Base-by-base conservation (phyloP, 2,888 invertebrate species). In the Tenthredo livida region DNA sequence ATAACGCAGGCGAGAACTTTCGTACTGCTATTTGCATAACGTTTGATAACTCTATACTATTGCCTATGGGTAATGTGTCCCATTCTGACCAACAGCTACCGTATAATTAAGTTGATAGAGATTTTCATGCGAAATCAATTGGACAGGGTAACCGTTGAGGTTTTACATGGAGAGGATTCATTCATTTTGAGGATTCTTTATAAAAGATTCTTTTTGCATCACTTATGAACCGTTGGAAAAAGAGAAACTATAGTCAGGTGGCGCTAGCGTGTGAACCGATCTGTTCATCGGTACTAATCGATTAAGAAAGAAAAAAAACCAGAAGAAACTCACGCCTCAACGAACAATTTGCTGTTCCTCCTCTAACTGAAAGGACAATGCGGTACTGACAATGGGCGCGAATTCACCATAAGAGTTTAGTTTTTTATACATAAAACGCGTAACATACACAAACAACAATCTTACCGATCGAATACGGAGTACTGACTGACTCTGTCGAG, bases 401-500 rank as follows among this genome's bases (percentile, higher is more conserved):
- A 37, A 61, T 61, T 61, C n/a, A 40, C n/a, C 37, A 40, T 15
- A 25, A 61, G 21, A 10, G 61, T 58, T 40, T 25, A 40, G 12
- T 21, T 67, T 47, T 47, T 29, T 25, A 67, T 70, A 83, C 29
- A 6, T 50, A 43, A 25, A 54, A 33, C 25, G 54, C 25, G 54
- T 12, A 37, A 12, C 7, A 25, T 21, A 65, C 15, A 50, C n/a
- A 17, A n/a, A 47, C 47, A 61, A 83, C 83, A 50, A 83, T 67
- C 70, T 65, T 17, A 67, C 83, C 67, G 29, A 70, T 70, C 83
- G 33, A 83, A 58, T 80, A 61, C 58, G 67, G 50, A 67, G 80
- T 80, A 40, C 40, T 83, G 61, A 58, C 83, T 70, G 83, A 83
- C 67, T 83, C 47, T 33, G 67, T 83, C 83, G 83, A 83, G 83